A percentile compares a stretch with the other conserved stretches of the same genome.
These are phyloP conservation scores for Pristionchus japonicus DNA, from an alignment of 2,888 invertebrate genomes.

Conservation along the genomic window DNA sequence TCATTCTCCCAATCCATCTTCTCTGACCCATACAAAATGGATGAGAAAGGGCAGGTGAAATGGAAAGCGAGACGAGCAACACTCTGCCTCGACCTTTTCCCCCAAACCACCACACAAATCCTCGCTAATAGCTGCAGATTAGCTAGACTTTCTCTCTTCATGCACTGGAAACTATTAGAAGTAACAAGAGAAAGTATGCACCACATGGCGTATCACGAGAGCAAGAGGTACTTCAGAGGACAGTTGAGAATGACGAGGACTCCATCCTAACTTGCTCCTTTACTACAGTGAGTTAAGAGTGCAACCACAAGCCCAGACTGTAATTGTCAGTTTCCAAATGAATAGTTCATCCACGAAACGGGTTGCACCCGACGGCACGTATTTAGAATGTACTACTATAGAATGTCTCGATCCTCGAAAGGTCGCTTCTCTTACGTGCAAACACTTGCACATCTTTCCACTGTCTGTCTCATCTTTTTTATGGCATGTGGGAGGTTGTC, in stretches of 20 bases:
- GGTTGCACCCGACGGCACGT: neutral
- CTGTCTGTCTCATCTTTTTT: slow-evolving; percentile 13
- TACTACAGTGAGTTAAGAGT: neutral
- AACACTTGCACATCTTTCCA: neutral
- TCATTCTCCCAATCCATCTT: neutral
- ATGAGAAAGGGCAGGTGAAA: slow-evolving; percentile 14
- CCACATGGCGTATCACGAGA: neutral
- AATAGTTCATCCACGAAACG: neutral
- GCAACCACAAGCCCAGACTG: neutral
- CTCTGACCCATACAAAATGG: neutral
- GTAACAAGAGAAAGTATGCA: neutral
- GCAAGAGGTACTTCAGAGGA: neutral
- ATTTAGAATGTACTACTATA: neutral
- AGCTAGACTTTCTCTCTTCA: neutral
- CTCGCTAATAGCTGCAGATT: slow-evolving; percentile 28
- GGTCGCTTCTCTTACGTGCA: slow-evolving; percentile 25
- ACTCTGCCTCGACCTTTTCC: slow-evolving; percentile 4
- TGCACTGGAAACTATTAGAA: neutral
- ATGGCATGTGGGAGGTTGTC: neutral
- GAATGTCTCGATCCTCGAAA: slow-evolving; percentile 33
- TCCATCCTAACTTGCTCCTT: neutral
- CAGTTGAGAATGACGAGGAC: neutral
- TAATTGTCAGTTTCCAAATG: neutral
- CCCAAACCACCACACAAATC: slow-evolving; percentile 23
- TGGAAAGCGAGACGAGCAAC: slow-evolving; percentile 16